These are phyloP conservation scores for Phania funesta DNA, from an alignment of 2,888 invertebrate genomes.

Conservation along the genomic window DNA sequence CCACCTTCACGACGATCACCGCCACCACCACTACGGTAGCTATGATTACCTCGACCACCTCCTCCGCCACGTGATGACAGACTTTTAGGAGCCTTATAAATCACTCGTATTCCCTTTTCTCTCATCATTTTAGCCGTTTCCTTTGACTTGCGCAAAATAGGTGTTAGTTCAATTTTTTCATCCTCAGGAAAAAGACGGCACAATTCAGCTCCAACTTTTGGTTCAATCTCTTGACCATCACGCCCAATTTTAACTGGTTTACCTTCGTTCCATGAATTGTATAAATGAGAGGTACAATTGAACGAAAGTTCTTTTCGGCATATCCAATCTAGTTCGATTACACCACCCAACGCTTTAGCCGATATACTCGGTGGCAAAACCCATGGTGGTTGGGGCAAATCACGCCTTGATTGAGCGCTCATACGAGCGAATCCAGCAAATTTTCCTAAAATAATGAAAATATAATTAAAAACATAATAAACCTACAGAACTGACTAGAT, in stretches of 20 bases:
- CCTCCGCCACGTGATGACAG: conserved; percentile 78
- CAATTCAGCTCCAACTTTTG: conserved; percentile 95
- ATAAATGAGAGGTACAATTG: conserved; percentile 93
- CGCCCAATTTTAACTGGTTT: conserved; percentile 99
- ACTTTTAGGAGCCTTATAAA: conserved; percentile 81
- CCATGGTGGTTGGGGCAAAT: conserved; percentile 95
- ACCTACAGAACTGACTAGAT: no score
- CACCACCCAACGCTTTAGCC: conserved; percentile 95
- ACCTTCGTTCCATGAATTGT: conserved; percentile 99
- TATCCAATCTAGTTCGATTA: conserved; percentile 98
- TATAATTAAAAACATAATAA: neutral
- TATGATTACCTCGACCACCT: conserved; percentile 80
- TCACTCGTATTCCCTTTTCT: conserved; percentile 79
- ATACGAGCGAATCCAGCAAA: conserved; percentile 97
- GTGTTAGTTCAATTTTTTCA: conserved; percentile 93
- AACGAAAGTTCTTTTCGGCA: conserved; percentile 97
- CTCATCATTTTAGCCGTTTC: conserved; percentile 87
- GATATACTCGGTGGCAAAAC: conserved; percentile 95
- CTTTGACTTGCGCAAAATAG: conserved; percentile 91
- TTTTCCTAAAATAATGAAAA: conserved; percentile 82
- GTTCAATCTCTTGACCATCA: conserved; percentile 99
- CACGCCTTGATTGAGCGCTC: conserved; percentile 92
- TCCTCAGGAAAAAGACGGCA: conserved; percentile 96
- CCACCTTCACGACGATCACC: conserved; percentile 81
- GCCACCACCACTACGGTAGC: conserved; percentile 78